Conservation (phyloP, 2,888 invertebrate species). For the Alloplasta piceator region DNA sequence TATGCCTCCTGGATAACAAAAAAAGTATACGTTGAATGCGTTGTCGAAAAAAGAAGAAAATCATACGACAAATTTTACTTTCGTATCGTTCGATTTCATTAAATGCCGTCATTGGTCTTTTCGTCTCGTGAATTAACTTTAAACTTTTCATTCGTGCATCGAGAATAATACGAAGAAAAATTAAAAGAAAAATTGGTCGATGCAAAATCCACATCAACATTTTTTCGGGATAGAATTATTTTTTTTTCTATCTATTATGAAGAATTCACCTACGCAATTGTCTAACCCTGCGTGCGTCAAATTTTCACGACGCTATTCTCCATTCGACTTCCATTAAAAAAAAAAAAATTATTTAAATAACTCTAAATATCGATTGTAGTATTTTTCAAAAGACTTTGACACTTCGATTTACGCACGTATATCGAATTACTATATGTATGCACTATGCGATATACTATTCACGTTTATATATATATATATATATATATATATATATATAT, state of each 20-base stretch:
- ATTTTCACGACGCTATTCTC: conserved; percentile 48
- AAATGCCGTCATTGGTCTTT: conserved; percentile 46
- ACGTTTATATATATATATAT: conserved; percentile 20
- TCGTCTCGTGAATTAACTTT: conserved; percentile 18
- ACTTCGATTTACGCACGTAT: conserved; percentile 28
- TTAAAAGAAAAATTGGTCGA: conserved; percentile 62
- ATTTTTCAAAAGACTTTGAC: conserved; percentile 39
- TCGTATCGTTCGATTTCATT: conserved; percentile 47
- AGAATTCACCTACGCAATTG: conserved; percentile 56
- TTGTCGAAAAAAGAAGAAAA: conserved; percentile 12
- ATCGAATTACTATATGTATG: conserved; percentile 23
- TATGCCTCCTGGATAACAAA: not conserved
- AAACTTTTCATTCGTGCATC: conserved; percentile 6
- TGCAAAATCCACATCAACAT: conserved; percentile 27
- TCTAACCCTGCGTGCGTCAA: conserved; percentile 52
- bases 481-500: conserved; percentile 32
- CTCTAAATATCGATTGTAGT: conserved; percentile 42
- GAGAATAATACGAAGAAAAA: conserved; percentile 34
- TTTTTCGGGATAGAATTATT: conserved; percentile 18
- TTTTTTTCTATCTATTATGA: conserved; percentile 21
- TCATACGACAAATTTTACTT: conserved; percentile 28
- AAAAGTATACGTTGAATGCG: conserved; percentile 24
- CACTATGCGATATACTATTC: conserved; percentile 35
- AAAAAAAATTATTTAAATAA: conserved; percentile 38
- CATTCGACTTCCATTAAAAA: conserved; percentile 37